Evolutionary conservation across 1,140 invertebrate genomes (phyloP), one percentile per base, ranked within the genome.

Genomic region (Idris sp.): DNA sequence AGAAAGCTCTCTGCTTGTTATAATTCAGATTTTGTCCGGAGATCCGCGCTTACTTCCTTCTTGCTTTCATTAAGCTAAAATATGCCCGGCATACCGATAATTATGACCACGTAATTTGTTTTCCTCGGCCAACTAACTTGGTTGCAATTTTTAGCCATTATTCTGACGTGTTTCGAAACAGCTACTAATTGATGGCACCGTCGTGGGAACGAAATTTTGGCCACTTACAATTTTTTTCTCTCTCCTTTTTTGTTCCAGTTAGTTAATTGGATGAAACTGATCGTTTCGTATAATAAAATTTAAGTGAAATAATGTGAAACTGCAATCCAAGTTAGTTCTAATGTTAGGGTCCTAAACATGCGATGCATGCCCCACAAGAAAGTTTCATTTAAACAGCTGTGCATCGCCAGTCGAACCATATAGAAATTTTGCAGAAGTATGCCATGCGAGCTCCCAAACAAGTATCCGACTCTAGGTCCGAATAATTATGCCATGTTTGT

Each of bases 11-110:
- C 18, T 22, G 41, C 61, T 53, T 44, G 30, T 69, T 74, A 65
- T 67, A 68, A 75, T 75, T 75, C 56, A 58, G 72, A 58, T 67
- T 67, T 49, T 33, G 62, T 38, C 25, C 30, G 11, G 7, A 44
- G 40, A 54, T 59, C 25, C 33, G 31, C 35, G 30, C n/a, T 19
- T 40, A 68, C 51, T 58, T 49, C 51, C 44, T 56, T n/a, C 33
- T 56, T 13, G 31, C 43, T 30, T 56, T 67, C 62, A 49, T 67
- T 67, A 67, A 67, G 14, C 31, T 33, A 56, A 56, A 67, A 56
- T 56, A 56, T 56, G 13, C 49, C 30, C n/a, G 7, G 61, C 28
- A 18, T 28, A 22, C 31, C 41, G 26, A 56, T 65, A 65, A 65
- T 65, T 58, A 68, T 19, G 18, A 38, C 35, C 62, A 41, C 18